Evolutionary conservation across 2,113 vertebrate genomes (phyloP), one percentile per base, ranked within the genome.

Genomic region (Fregata magnificens): DNA sequence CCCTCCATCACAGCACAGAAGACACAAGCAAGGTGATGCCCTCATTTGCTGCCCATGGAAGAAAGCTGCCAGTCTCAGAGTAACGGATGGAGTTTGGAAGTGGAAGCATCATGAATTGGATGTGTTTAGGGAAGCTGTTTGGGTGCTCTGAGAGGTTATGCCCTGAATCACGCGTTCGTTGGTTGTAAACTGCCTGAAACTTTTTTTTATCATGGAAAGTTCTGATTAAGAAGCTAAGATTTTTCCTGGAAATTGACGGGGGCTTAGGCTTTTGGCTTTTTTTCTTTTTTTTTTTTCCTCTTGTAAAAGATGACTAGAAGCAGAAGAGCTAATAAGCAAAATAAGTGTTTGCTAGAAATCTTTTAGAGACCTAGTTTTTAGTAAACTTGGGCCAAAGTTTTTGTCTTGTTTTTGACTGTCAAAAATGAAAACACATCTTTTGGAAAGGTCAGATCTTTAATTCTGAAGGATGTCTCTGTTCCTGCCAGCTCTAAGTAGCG

Each of bases 241-340:
- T 63, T 36, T 29, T 4, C 28, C 8, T 72, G 38, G 15, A 77
- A 71, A 61, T 4, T 32, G 26, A n/a, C 14, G 32, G 26, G 4
- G 10, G 25, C 62, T 84, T 72, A 14, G 12, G 34, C 4, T 82
- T 89, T 53, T 47, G 34, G 14, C 2, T 40, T 65, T 40, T 61
- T 34, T 15, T 1, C 11, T 15, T 13, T 13, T 15, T 4, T 44
- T 8, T 13, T 5, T 13, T 6, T 8, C 4, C 1, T 8, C 18
- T 36, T 34, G 20, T 50, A 53, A 63, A 53, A 83, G 25, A 20
- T n/a, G 18, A 38, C 34, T 87, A 69, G 44, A 72, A 78, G 26
- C 32, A 55, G 47, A 84, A 69, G 12, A 65, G 52, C 24, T 89
- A 67, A 58, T 12, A 59, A 73, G 16, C 10, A 59, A 86, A 90